Conservation (phyloP, 2,888 invertebrate species). For the Rhorus exstirpatorius region DNA sequence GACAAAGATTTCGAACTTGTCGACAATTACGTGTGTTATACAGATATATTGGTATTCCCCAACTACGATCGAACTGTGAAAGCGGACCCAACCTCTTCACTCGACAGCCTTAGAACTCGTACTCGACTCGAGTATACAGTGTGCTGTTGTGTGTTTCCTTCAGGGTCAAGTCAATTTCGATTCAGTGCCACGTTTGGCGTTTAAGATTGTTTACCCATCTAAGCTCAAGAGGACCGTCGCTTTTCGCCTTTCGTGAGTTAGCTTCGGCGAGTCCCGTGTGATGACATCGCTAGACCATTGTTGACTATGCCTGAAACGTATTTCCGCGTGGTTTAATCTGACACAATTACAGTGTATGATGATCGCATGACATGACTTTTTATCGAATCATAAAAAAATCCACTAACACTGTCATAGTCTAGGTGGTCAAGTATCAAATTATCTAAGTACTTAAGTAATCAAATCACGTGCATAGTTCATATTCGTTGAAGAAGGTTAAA, state of each 20-base stretch:
- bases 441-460: too few relatives aligned
- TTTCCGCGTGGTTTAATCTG: background rate
- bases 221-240: constrained; percentile 29
- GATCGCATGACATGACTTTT: too few relatives aligned
- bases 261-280: background rate
- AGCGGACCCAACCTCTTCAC: constrained; percentile 39
- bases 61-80: constrained; percentile 14
- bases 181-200: constrained; percentile 53
- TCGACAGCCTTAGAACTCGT: constrained; percentile 30
- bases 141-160: constrained; percentile 47
- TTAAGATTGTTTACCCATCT: constrained; percentile 65
- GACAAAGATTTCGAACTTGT: constrained; percentile 29
- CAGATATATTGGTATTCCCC: constrained; percentile 22
- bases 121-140: constrained; percentile 40
- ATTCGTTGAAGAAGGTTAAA: too few relatives aligned
- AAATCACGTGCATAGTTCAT: too few relatives aligned
- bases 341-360: too few relatives aligned
- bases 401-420: too few relatives aligned
- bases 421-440: too few relatives aligned
- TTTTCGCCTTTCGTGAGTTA: constrained; percentile 9
- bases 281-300: background rate
- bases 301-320: background rate
- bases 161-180: constrained; percentile 64
- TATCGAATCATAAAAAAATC: too few relatives aligned
- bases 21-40: constrained; percentile 21